Evolutionary conservation across 2,888 invertebrate species (phyloP).

Genomic region (Polylopha cassiicola): DNA sequence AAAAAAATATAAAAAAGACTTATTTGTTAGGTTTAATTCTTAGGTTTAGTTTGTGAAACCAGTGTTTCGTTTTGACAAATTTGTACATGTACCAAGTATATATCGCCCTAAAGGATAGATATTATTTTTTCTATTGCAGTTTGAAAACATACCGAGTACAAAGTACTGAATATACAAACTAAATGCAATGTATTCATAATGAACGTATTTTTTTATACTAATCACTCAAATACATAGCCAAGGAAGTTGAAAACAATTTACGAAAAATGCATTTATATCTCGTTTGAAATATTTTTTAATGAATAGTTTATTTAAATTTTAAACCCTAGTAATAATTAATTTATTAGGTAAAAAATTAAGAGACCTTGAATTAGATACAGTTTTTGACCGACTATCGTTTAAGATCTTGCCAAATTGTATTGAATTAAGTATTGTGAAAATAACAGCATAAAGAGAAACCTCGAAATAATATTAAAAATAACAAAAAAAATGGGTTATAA

Average conservation of each 20-base stretch:
- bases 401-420: conserved; percentile 63
- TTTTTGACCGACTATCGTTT: conserved; percentile 51
- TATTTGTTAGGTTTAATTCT: conserved; percentile 47
- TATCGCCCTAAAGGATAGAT: too few relatives aligned
- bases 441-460: conserved; percentile 26
- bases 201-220: background rate
- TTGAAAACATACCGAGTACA: too few relatives aligned
- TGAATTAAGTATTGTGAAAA: conserved; percentile 23
- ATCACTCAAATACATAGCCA: background rate
- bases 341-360: conserved; percentile 20
- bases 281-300: conserved; percentile 12
- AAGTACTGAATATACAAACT: too few relatives aligned
- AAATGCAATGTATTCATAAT: background rate
- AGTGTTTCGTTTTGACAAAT: conserved; percentile 28
- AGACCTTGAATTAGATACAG: conserved; percentile 19
- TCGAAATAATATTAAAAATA: conserved; percentile 23
- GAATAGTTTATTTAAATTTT: conserved; percentile 19
- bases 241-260: conserved; percentile 7
- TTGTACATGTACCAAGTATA: conserved; percentile 10
- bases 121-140: too few relatives aligned
- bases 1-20: conserved; percentile 61
- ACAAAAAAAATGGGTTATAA: conserved; percentile 25
- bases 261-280: conserved; percentile 22
- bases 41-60: conserved; percentile 32
- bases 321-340: conserved; percentile 25